Evolutionary conservation across 2,797 vertebrate genomes (phyloP).

Genomic region (Typhlichthys eigenmanni): DNA sequence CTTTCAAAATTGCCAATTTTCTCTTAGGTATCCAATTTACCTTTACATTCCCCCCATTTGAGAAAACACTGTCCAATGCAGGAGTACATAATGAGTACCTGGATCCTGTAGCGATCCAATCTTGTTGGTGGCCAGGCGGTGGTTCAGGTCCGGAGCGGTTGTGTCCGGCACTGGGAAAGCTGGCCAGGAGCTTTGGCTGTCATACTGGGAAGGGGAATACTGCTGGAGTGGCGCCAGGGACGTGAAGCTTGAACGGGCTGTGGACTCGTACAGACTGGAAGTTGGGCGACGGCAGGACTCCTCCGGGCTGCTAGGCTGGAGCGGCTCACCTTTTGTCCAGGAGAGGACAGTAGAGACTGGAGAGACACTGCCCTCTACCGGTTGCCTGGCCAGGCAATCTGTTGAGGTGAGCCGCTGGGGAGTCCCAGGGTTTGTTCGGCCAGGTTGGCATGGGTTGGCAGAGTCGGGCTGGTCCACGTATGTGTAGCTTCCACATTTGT

Average conservation of each 20-base stretch:
- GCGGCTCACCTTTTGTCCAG: conserved; percentile 64
- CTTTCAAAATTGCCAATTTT: too few species aligned
- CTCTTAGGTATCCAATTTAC: too few species aligned
- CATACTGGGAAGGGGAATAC: conserved; percentile 29
- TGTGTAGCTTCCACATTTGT: conserved; percentile 78
- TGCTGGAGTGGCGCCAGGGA: conserved; percentile 46
- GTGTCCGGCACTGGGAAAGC: conserved; percentile 56
- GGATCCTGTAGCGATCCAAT: conserved; percentile 37
- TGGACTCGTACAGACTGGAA: conserved; percentile 20
- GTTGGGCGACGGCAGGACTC: not conserved
- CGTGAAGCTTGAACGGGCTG: conserved; percentile 34
- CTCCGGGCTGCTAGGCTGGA: conserved; percentile 38
- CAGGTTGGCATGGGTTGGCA: not conserved
- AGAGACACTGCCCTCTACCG: conserved; percentile 27
- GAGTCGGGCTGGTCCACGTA: conserved; percentile 56
- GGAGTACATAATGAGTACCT: conserved; percentile 43
- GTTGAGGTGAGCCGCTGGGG: not conserved
- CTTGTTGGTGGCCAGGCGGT: conserved; percentile 24
- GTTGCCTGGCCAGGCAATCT: conserved; percentile 27
- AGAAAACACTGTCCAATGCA: not conserved
- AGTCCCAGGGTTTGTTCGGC: conserved; percentile 12
- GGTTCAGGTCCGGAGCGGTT: conserved; percentile 29
- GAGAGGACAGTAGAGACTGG: conserved; percentile 71
- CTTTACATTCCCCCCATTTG: too few species aligned
- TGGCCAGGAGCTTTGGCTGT: conserved; percentile 68